phyloP scores from a whole-genome alignment of 2,113 vertebrate species.

The Leptodactylus fuscus region DNA sequence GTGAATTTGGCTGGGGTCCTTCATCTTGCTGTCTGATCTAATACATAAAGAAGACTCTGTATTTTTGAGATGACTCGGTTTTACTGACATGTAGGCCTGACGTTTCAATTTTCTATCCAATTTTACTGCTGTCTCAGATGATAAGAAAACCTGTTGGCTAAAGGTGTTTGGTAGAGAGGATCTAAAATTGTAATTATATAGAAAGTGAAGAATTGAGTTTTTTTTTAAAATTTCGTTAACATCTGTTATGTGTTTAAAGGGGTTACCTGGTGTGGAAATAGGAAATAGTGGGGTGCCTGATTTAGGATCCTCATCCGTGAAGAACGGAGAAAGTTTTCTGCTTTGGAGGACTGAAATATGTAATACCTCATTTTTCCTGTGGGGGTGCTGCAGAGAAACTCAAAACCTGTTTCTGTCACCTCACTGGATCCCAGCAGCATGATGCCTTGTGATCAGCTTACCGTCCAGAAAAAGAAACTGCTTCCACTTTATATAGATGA shows the following conservation, averaged over 20 bases:
- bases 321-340: too few species aligned
- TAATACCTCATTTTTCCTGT: too few species aligned
- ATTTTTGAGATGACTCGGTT: slow-evolving; percentile 23
- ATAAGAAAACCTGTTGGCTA: neutral
- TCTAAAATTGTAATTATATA: neutral
- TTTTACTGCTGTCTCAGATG: neutral
- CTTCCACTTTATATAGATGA: too few species aligned
- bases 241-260: neutral
- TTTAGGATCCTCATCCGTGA: neutral
- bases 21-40: slow-evolving; percentile 6
- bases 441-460: too few species aligned
- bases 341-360: too few species aligned
- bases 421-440: too few species aligned
- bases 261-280: neutral
- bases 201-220: neutral
- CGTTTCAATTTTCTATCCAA: slow-evolving; percentile 14
- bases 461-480: too few species aligned
- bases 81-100: neutral
- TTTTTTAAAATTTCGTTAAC: neutral
- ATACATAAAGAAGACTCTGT: slow-evolving; percentile 9
- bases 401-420: too few species aligned
- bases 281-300: neutral
- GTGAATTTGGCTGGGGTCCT: neutral
- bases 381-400: too few species aligned
- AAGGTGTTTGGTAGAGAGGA: neutral